Conservation (phyloP, 2,113 vertebrate genomes). For the Phrynocephalus versicolor region DNA sequence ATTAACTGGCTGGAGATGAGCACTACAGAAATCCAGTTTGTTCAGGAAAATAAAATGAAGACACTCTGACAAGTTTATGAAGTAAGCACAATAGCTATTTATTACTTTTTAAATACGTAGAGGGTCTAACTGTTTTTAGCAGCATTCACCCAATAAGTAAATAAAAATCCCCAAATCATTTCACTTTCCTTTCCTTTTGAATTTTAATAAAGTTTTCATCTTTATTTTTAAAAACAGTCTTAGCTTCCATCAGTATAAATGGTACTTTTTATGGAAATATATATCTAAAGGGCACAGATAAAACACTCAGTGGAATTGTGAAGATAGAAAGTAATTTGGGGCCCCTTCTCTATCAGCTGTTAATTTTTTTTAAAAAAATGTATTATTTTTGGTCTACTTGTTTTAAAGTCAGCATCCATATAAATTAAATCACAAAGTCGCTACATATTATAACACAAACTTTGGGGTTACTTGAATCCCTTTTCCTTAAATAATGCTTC, state of each 20-base stretch:
- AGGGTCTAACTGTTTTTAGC: slow-evolving; percentile 75
- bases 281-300: slow-evolving; percentile 73
- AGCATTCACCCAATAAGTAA: slow-evolving; percentile 77
- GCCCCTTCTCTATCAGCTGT: slow-evolving; percentile 54
- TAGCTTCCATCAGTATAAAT: slow-evolving; percentile 42
- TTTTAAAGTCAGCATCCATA: slow-evolving; percentile 47
- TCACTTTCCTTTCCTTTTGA: slow-evolving; percentile 68
- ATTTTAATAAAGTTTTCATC: slow-evolving; percentile 75
- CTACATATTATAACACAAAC: slow-evolving; percentile 53
- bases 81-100: slow-evolving; percentile 90
- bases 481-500: slow-evolving; percentile 37
- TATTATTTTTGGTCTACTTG: slow-evolving; percentile 61
- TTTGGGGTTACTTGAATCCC: slow-evolving; percentile 11
- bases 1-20: slow-evolving; percentile 88
- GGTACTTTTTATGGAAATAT: slow-evolving; percentile 65
- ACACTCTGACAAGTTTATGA: slow-evolving; percentile 94
- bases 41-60: slow-evolving; percentile 92
- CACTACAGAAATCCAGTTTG: slow-evolving; percentile 87
- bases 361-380: slow-evolving; percentile 37
- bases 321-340: slow-evolving; percentile 66
- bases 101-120: slow-evolving; percentile 83
- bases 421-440: slow-evolving; percentile 54
- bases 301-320: slow-evolving; percentile 65
- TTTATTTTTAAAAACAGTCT: slow-evolving; percentile 62
- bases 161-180: slow-evolving; percentile 74